Evolutionary conservation across 2,888 invertebrate species (phyloP).

Genomic region (Tupiocoris notatus): DNA sequence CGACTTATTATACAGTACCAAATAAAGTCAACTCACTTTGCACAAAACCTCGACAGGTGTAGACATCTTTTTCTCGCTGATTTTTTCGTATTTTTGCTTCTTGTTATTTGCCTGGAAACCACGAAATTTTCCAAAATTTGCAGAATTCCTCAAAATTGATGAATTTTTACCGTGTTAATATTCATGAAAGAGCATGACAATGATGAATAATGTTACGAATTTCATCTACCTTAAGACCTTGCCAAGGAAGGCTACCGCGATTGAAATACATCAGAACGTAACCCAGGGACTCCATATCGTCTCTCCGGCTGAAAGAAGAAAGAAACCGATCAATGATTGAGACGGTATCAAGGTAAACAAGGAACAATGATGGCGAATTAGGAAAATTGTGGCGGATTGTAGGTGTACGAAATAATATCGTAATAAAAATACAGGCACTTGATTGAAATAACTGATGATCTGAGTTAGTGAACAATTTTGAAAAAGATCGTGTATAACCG

Average conservation of each 20-base stretch:
- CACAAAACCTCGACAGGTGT: constrained; percentile 97
- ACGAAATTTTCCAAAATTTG: too few relatives aligned
- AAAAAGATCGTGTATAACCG: too few relatives aligned
- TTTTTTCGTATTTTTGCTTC: constrained; percentile 98
- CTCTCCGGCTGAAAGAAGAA: constrained; percentile 71
- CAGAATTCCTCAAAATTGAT: too few relatives aligned
- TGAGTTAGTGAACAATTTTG: background rate
- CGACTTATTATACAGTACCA: background rate
- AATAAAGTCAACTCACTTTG: constrained; percentile 58
- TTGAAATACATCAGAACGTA: constrained; percentile 99
- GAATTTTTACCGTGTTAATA: too few relatives aligned
- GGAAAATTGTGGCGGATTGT: too few relatives aligned
- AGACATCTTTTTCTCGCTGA: constrained; percentile 99
- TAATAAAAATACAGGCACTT: too few relatives aligned
- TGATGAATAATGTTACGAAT: too few relatives aligned
- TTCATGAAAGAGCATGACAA: too few relatives aligned
- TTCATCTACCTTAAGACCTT: constrained; percentile 66
- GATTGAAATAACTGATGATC: too few relatives aligned
- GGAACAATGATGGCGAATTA: too few relatives aligned
- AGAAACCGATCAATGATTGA: background rate
- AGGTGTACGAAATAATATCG: too few relatives aligned
- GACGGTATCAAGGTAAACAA: too few relatives aligned
- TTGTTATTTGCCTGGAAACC: constrained; percentile 84
- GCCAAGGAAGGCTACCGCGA: constrained; percentile 67
- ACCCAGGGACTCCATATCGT: constrained; percentile 98